Evolutionary conservation across 2,888 invertebrate genomes (phyloP).

Genomic region (Cistogaster globosa): DNA sequence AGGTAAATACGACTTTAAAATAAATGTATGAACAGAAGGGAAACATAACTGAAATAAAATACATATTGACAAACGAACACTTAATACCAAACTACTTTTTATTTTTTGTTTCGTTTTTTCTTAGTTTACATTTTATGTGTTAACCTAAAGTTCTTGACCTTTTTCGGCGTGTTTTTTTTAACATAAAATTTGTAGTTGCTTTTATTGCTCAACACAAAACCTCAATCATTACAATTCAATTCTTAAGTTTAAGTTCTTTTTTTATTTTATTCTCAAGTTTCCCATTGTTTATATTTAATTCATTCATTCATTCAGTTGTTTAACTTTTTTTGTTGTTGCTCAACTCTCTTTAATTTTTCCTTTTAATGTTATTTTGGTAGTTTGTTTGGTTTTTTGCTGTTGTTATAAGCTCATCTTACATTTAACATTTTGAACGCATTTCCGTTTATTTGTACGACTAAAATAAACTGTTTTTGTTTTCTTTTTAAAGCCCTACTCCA

Average conservation of each 20-base stretch:
- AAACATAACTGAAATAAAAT: slow-evolving; percentile 47
- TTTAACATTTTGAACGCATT: slow-evolving; percentile 71
- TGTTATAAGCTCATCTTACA: slow-evolving; percentile 55
- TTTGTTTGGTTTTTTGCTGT: slow-evolving; percentile 12
- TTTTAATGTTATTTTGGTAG: slow-evolving; percentile 28
- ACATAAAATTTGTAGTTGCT: slow-evolving; percentile 20
- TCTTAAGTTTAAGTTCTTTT: neutral
- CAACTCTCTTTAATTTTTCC: slow-evolving; percentile 33
- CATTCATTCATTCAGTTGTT: slow-evolving; percentile 56
- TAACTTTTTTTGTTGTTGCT: neutral
- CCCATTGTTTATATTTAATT: slow-evolving; percentile 60
- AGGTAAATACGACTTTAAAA: neutral
- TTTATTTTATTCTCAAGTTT: slow-evolving; percentile 57
- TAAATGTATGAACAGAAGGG: neutral
- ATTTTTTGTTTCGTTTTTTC: slow-evolving; percentile 3
- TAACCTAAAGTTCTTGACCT: slow-evolving; percentile 66
- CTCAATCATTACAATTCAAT: slow-evolving; percentile 7
- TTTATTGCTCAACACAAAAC: slow-evolving; percentile 8
- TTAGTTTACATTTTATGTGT: slow-evolving; percentile 36
- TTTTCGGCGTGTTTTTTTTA: slow-evolving; percentile 19
- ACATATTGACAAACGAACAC: slow-evolving; percentile 21
- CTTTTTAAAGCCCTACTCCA: slow-evolving; percentile 30
- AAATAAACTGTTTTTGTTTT: slow-evolving; percentile 32
- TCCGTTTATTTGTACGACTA: slow-evolving; percentile 63
- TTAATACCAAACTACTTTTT: slow-evolving; percentile 4